These are phyloP conservation scores for Ciconia nigra DNA, from an alignment of 2,797 vertebrate species.

Conservation along the genomic window DNA sequence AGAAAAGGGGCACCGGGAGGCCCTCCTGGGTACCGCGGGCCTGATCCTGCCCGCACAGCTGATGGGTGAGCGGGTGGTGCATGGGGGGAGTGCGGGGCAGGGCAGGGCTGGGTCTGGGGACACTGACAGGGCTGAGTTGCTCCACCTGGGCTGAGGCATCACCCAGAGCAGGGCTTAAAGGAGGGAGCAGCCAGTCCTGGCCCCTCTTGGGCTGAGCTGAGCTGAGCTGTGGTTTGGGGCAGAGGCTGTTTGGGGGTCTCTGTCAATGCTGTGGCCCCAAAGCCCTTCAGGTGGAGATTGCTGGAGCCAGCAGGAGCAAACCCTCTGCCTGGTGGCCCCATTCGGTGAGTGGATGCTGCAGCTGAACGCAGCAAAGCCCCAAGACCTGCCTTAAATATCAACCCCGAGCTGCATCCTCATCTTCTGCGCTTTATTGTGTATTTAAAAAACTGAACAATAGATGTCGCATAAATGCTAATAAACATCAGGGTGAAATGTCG, in stretches of 20 bases:
- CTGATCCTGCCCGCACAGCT: not conserved
- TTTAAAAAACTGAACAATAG: not conserved
- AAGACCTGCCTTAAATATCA: no score
- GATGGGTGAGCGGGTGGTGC: rapidly evolving
- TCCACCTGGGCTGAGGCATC: not conserved
- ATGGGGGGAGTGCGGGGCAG: rapidly evolving
- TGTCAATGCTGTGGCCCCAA: not conserved
- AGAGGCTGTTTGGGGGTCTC: not conserved
- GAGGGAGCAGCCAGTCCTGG: not conserved
- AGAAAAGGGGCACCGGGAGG: rapidly evolving
- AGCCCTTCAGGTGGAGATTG: not conserved
- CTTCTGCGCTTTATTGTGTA: not conserved
- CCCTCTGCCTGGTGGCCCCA: rapidly evolving
- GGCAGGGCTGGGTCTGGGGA: not conserved
- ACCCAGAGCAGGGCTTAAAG: not conserved
- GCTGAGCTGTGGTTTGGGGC: not conserved
- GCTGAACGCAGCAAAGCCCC: not conserved
- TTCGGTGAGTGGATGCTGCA: not conserved
- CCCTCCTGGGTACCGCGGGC: not conserved
- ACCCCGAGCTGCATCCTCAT: not conserved
- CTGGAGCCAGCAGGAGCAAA: not conserved
- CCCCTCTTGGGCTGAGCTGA: rapidly evolving
- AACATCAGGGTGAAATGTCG: not conserved
- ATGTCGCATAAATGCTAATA: not conserved
- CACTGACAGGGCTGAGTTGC: not conserved